Percentiles rank a stretch among this genome's conserved stretches.
Conservation (phyloP, 2,888 invertebrate species). For the Orchesellides sinensis region DNA sequence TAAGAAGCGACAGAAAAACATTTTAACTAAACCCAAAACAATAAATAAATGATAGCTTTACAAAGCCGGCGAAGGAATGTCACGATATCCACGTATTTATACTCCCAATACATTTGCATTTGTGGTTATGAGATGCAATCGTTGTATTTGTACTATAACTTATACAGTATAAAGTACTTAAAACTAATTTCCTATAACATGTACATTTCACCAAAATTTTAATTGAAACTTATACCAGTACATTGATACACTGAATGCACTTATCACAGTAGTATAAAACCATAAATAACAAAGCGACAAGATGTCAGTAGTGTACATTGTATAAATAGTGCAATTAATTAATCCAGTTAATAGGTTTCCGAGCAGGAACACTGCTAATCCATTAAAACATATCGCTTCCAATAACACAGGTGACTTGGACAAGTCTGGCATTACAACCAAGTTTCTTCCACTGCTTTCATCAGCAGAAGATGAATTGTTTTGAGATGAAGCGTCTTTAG, state of each 20-base stretch:
- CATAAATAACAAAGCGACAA: constrained; percentile 65
- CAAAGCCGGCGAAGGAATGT: too few relatives aligned
- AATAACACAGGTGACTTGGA: constrained; percentile 80
- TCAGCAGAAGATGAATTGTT: too few relatives aligned
- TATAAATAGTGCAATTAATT: constrained; percentile 85
- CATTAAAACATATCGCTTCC: constrained; percentile 87
- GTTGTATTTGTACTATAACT: too few relatives aligned
- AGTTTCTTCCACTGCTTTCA: constrained; percentile 24
- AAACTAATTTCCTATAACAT: not conserved
- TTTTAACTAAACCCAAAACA: too few relatives aligned
- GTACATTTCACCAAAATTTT: constrained; percentile 77
- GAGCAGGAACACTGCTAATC: constrained; percentile 88
- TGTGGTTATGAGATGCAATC: too few relatives aligned
- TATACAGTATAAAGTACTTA: too few relatives aligned
- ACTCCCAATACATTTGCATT: too few relatives aligned
- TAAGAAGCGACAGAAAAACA: too few relatives aligned
- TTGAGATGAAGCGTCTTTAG: constrained; percentile 31
- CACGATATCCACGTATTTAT: too few relatives aligned
- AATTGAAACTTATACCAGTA: constrained; percentile 78
- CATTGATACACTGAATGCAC: constrained; percentile 77
- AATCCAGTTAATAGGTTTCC: constrained; percentile 91
- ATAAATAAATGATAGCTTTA: too few relatives aligned
- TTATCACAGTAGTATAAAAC: constrained; percentile 75
- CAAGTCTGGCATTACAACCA: constrained; percentile 70
- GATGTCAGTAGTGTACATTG: constrained; percentile 78